Conservation (phyloP, 2,113 vertebrate genomes). For the Microcebus ravelobensis region DNA sequence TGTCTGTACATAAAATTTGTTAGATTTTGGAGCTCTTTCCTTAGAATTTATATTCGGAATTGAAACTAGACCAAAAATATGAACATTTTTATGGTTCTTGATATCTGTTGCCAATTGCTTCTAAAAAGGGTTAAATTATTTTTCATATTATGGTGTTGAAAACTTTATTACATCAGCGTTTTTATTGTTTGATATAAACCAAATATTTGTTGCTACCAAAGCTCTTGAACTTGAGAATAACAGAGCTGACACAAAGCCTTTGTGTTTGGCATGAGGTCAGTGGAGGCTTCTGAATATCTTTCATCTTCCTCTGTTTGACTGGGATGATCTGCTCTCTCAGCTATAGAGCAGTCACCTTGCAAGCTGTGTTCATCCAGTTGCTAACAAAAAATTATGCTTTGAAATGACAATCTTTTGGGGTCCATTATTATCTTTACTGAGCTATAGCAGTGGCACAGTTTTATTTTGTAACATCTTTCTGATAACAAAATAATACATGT, state of each 20-base stretch:
- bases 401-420: not conserved
- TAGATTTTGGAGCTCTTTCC: not conserved
- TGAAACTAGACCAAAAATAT: not conserved
- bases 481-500: not conserved
- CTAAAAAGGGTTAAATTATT: conserved; percentile 1
- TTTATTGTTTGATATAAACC: conserved; percentile 14
- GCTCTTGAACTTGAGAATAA: conserved; percentile 8
- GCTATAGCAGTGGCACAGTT: not conserved
- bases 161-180: conserved; percentile 34
- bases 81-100: not conserved
- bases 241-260: not conserved
- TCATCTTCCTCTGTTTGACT: conserved; percentile 33
- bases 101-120: not conserved
- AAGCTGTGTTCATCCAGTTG: not conserved
- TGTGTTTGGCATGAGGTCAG: conserved; percentile 20
- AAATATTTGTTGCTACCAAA: conserved; percentile 12
- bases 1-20: not conserved
- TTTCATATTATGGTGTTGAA: conserved; percentile 34
- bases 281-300: not conserved
- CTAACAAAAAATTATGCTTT: not conserved
- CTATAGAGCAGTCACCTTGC: not conserved
- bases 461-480: not conserved
- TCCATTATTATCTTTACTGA: not conserved
- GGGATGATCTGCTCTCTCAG: not conserved
- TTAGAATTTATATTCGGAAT: not conserved